Evolutionary conservation across 2,888 invertebrate species (phyloP), one percentile per base, ranked within the genome.

Genomic region (Brachypterus glaber): DNA sequence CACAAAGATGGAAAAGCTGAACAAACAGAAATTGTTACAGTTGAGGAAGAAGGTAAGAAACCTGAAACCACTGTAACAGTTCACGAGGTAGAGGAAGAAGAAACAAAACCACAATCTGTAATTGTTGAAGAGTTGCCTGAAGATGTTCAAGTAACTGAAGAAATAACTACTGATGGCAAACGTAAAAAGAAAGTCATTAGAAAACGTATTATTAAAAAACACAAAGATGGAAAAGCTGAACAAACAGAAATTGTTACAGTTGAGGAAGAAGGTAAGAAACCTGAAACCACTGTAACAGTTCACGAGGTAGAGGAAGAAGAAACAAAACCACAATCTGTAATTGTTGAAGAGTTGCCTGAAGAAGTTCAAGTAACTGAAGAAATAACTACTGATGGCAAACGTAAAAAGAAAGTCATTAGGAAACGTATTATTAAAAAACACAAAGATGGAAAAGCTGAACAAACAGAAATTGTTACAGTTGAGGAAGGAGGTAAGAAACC

Each of bases 401-500:
- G 32, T 8, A 21, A 21, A 21, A 52, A 49, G 29, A 57, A 55
- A 34, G 43, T 53, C 33, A 50, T 50, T 15, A 51, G 45, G 37
- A 51, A 51, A 33, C 17, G 39, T 4, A 17, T 51, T 3, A 46
- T 59, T 14, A 52, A 49, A 35, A 66, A 64, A 44, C 60, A 59
- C 31, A 30, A 35, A 14, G 17, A 29, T 4, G 36, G 29, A n/a
- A 2, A 30, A 17, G 7, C 5, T 7, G 17, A 30, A 13, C 30
- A 5, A 21, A 21, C 21, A 21, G 17, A 29, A 33, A 39, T 15
- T 29, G 57, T 59, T 18, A 62, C 53, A 30, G 34, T 9, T 11
- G 61, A 62, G 47, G 57, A 64, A 49, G 66, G 66, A 35, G 64
- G 61, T 12, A 52, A 58, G 32, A 52, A 62, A 21, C 70, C 70